Percentiles rank a stretch among this genome's conserved stretches.
These are phyloP conservation scores for Idaea dimidiata DNA, from an alignment of 2,888 invertebrate genomes.

Conservation along the genomic window DNA sequence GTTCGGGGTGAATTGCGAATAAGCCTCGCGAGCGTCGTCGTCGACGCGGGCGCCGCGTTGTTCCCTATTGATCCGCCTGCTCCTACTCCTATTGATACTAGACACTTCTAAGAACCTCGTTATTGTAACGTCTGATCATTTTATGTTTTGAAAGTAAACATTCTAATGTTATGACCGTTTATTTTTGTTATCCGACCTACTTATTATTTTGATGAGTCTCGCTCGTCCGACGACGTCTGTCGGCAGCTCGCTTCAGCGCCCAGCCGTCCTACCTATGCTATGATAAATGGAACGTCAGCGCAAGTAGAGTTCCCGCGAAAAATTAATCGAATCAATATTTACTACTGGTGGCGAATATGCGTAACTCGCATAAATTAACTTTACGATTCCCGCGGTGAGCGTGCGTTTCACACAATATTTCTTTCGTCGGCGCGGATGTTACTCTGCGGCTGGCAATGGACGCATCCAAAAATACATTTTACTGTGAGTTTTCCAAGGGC, in stretches of 20 bases:
- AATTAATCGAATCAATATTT: conserved; percentile 41
- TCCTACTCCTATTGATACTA: not conserved
- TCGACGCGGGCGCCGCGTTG: too few species aligned
- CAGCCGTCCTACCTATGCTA: not conserved
- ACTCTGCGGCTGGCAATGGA: conserved; percentile 73
- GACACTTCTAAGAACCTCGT: not conserved
- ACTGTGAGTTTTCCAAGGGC: conserved; percentile 75
- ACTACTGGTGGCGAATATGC: conserved; percentile 39
- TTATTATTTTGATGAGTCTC: conserved; percentile 17
- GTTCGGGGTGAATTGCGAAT: too few species aligned
- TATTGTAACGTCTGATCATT: not conserved
- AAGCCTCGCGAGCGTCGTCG: too few species aligned
- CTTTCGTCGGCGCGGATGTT: conserved; percentile 63
- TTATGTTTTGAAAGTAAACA: conserved; percentile 21
- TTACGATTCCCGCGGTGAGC: conserved; percentile 45
- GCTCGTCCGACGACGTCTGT: conserved; percentile 6
- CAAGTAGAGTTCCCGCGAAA: conserved; percentile 10
- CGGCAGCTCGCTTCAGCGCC: not conserved
- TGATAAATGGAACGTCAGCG: conserved; percentile 11
- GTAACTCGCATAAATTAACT: conserved; percentile 46
- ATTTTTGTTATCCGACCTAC: conserved; percentile 26
- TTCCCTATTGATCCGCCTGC: not conserved
- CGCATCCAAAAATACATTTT: conserved; percentile 74
- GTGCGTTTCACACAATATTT: conserved; percentile 54
- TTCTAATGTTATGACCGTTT: conserved; percentile 18